Evolutionary conservation across 2,888 invertebrate genomes (phyloP).

Genomic region (Dolichopus griseipennis): DNA sequence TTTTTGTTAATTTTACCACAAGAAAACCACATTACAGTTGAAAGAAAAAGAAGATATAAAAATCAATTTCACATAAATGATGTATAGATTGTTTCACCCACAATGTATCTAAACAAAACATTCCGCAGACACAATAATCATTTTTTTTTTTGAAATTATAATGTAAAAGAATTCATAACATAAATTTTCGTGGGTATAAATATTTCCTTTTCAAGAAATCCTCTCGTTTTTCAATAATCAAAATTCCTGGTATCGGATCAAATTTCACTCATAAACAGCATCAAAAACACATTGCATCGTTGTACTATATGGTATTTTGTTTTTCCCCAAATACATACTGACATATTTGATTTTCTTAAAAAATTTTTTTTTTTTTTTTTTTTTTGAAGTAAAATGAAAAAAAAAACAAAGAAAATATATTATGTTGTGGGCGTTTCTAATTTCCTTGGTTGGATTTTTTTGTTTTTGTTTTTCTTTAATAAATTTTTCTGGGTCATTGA

Average conservation of each 20-base stretch:
- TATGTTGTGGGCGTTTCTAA: slow-evolving; percentile 6
- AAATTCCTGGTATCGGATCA: background rate
- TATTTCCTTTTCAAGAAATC: background rate
- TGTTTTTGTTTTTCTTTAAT: background rate
- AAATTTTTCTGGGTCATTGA: slow-evolving; percentile 1
- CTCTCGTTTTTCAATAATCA: background rate
- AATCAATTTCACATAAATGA: too few species aligned
- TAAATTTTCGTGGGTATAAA: background rate
- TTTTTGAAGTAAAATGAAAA: background rate
- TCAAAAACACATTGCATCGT: background rate
- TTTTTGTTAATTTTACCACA: too few species aligned
- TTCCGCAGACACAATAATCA: background rate
- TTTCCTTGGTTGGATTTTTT: too few species aligned
- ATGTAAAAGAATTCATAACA: background rate
- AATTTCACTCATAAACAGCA: background rate
- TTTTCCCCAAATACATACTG: background rate
- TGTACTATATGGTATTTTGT: background rate
- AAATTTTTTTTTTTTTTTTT: background rate
- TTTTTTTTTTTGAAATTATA: too few species aligned
- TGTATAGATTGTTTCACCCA: background rate
- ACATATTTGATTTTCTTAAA: too few species aligned
- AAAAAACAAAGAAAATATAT: too few species aligned
- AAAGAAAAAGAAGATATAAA: too few species aligned
- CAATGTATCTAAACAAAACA: background rate
- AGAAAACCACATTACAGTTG: too few species aligned